Conservation (phyloP, 2,888 invertebrate genomes). For the Tetrapedia diversipes region DNA sequence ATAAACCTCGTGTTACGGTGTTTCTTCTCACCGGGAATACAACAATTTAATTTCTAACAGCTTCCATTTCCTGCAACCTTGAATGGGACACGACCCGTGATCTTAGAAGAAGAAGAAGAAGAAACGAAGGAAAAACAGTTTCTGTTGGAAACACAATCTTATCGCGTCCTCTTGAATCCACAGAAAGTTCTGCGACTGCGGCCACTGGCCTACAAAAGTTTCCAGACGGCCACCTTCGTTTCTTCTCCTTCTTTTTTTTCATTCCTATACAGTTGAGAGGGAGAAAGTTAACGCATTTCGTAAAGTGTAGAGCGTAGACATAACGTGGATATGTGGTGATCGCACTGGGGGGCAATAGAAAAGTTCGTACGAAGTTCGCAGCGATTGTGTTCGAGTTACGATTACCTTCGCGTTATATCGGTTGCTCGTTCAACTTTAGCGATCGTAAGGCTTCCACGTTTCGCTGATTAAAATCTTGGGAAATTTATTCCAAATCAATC, state of each 20-base stretch:
- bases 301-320: neutral
- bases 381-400: neutral
- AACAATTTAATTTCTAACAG: too few species aligned
- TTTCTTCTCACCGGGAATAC: too few species aligned
- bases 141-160: neutral
- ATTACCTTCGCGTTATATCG: neutral
- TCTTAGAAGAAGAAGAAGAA: too few species aligned
- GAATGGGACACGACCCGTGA: too few species aligned
- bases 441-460: neutral
- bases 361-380: neutral
- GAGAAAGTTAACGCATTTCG: neutral
- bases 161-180: neutral
- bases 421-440: neutral
- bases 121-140: too few species aligned
- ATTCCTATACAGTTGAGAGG: too few species aligned
- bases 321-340: neutral
- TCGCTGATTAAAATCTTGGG: neutral
- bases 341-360: neutral
- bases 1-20: too few species aligned
- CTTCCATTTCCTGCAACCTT: neutral
- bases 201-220: conserved; percentile 7
- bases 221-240: neutral
- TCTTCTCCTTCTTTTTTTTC: too few species aligned
- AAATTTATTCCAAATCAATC: neutral
- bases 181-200: neutral